Evolutionary conservation across 1,140 invertebrate genomes (phyloP).

Genomic region (Rhopalosiphum maidis): DNA sequence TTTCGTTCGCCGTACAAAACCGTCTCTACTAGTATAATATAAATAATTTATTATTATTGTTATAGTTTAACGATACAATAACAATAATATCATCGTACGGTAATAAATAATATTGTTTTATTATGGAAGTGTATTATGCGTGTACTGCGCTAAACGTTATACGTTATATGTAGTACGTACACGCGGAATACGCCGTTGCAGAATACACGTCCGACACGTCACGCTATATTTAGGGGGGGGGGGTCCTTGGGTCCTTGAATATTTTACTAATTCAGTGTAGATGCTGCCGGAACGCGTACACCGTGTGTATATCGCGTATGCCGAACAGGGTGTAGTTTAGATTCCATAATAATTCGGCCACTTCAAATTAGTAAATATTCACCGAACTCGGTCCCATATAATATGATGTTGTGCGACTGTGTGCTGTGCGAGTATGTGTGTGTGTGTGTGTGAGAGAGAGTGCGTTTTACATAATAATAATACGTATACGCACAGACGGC

Average conservation of each 20-base stretch:
- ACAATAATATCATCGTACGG: background rate
- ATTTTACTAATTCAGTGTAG: background rate
- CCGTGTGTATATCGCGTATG: background rate
- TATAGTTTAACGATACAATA: background rate
- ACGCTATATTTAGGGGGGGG: background rate
- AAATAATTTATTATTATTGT: background rate
- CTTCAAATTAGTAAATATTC: conserved; percentile 1
- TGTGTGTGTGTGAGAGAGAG: too few relatives aligned
- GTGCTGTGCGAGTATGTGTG: too few relatives aligned
- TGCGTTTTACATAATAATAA: background rate
- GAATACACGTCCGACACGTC: background rate
- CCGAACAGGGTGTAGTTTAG: background rate
- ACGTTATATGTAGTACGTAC: too few relatives aligned
- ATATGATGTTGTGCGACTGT: background rate
- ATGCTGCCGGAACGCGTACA: background rate
- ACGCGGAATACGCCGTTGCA: background rate
- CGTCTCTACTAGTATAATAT: background rate
- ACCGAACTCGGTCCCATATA: background rate
- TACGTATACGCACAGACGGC: background rate
- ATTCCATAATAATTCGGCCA: background rate
- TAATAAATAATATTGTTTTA: background rate
- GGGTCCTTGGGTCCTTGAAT: background rate
- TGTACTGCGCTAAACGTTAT: background rate
- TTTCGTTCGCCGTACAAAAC: background rate
- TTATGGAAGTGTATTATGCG: background rate